phyloP scores from a whole-genome alignment of 2,113 vertebrate species.

The Miniopterus natalensis region DNA sequence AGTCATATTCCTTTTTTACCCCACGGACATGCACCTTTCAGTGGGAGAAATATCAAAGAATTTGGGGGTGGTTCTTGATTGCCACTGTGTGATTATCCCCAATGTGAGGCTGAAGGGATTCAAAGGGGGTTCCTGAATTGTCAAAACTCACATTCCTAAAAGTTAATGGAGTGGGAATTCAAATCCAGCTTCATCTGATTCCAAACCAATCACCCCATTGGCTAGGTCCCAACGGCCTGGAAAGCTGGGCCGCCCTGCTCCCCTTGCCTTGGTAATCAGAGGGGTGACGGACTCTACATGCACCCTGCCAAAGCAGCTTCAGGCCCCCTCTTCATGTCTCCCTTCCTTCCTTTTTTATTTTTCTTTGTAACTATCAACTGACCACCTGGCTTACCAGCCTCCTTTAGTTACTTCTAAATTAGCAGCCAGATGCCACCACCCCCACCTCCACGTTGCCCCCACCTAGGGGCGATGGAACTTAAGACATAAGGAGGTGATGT shows the following conservation, averaged over 20 bases:
- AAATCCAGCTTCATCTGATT: background rate
- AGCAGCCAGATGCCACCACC: background rate
- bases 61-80: background rate
- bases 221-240: background rate
- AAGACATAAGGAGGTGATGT: background rate
- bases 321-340: background rate
- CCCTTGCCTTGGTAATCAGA: background rate
- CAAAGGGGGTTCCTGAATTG: background rate
- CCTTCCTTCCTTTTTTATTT: background rate
- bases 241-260: background rate
- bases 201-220: background rate
- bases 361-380: background rate
- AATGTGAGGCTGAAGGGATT: background rate
- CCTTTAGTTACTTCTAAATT: background rate
- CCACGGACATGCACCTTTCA: background rate
- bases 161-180: background rate
- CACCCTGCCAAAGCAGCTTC: background rate
- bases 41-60: background rate
- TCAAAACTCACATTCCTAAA: conserved; percentile 19
- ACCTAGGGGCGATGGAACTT: background rate
- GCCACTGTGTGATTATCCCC: background rate
- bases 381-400: background rate
- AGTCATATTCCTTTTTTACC: background rate
- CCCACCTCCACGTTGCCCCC: background rate
- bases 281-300: background rate